Evolutionary conservation across 1,140 invertebrate genomes (phyloP).

Genomic region (Antheraea mylitta): DNA sequence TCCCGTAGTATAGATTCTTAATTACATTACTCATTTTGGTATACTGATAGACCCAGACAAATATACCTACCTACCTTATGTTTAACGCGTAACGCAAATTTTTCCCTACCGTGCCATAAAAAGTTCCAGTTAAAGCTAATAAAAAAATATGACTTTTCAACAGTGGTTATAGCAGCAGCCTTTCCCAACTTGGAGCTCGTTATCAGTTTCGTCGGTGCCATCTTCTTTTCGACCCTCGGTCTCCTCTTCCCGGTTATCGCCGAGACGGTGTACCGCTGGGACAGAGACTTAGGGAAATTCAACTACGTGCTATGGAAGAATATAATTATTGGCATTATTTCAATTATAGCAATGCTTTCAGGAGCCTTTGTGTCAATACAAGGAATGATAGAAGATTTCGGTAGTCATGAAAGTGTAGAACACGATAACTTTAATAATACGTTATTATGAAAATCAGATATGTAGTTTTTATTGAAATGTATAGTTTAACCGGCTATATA

Average conservation of each 20-base stretch:
- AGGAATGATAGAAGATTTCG: constrained; percentile 79
- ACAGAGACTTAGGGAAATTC: constrained; percentile 79
- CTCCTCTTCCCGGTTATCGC: constrained; percentile 90
- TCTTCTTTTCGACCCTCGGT: constrained; percentile 92
- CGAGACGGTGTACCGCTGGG: constrained; percentile 86
- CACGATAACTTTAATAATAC: not conserved
- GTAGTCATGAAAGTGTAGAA: not conserved
- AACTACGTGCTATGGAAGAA: constrained; percentile 86
- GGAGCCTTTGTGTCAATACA: constrained; percentile 82
- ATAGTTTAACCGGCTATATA: not conserved
- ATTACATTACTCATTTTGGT: too few relatives aligned
- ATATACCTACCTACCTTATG: too few relatives aligned
- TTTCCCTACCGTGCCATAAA: too few relatives aligned
- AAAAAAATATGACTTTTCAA: constrained; percentile 17
- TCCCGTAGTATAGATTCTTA: too few relatives aligned
- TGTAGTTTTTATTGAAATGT: too few relatives aligned
- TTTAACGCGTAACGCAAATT: too few relatives aligned
- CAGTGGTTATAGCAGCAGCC: constrained; percentile 86
- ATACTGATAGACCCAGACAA: too few relatives aligned
- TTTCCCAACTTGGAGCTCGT: constrained; percentile 92
- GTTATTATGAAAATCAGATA: not conserved
- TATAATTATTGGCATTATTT: constrained; percentile 77
- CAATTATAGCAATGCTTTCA: constrained; percentile 82
- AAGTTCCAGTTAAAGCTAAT: too few relatives aligned
- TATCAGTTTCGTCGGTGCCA: constrained; percentile 92